These are phyloP conservation scores for Uropetala carovei DNA, from an alignment of 2,888 invertebrate species.

Conservation along the genomic window DNA sequence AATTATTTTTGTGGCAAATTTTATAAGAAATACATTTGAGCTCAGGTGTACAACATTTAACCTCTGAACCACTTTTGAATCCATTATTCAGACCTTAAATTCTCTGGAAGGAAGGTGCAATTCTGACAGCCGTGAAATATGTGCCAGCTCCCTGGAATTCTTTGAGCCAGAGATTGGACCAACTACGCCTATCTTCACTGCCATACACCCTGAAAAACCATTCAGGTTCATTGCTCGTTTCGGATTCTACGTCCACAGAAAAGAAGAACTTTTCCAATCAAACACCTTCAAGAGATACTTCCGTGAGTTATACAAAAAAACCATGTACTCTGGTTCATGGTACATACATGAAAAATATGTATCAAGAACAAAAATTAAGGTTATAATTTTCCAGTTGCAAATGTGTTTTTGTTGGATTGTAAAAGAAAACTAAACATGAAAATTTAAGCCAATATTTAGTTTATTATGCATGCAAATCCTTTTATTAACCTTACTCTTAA, in stretches of 20 bases:
- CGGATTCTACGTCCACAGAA: constrained; percentile 46
- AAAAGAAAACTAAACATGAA: background rate
- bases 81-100: background rate
- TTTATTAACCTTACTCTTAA: too few species aligned
- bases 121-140: background rate
- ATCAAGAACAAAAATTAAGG: too few species aligned
- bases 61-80: background rate
- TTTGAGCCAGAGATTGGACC: constrained; percentile 13
- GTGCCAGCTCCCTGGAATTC: background rate
- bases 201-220: background rate
- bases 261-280: constrained; percentile 66
- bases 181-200: background rate
- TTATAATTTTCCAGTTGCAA: background rate
- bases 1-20: too few species aligned
- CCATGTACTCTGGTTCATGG: background rate
- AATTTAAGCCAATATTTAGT: too few species aligned
- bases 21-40: too few species aligned
- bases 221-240: constrained; percentile 36
- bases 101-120: constrained; percentile 8
- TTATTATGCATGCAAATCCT: too few species aligned
- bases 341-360: too few species aligned
- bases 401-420: background rate
- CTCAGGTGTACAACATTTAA: too few species aligned
- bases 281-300: constrained; percentile 66
- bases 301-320: constrained; percentile 64